Base-by-base conservation (phyloP, 2,888 invertebrate species). In the Drosophila meridiana region DNA sequence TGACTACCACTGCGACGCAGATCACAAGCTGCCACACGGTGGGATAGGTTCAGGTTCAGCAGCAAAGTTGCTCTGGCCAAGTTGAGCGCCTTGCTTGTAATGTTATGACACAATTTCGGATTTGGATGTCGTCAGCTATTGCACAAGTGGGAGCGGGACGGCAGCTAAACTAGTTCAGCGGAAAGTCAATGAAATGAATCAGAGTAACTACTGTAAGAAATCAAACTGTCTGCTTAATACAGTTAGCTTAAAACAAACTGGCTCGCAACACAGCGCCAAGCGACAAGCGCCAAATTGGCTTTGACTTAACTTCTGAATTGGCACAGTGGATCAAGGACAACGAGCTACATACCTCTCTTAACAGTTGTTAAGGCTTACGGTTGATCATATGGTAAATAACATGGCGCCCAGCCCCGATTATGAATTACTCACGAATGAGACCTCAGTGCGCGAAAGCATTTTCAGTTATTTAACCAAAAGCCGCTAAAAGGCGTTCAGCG, bases 11-110 rank as follows among this genome's bases (percentile, higher is more conserved):
- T 47, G 28, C 47, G 2, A 30, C 52, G 45, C 70, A 47, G 55
- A 70, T 71, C 73, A 52, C 80, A 56, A 47, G 61, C 58, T 28
- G 57, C 53, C 53, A 55, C 64, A 65, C 64, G 61, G 87, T 83
- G 83, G 87, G 89, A 84, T 89, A 83, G 83, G 83, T 89, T 89
- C 83, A 87, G 89, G 83, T 89, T 83, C 87, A 86, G 30, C 42
- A 53, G 30, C 36, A 69, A 73, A 67, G 40, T 69, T 59, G 69
- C 62, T 69, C 79, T 14, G 40, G 61, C 78, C 78, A 78, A 80
- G 68, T 80, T 78, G 69, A 69, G 78, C 77, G 70, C 68, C 83
- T 73, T 72, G 87, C 75, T 87, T 83, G 60, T 76, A 82, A 69
- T 89, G 87, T 82, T 89, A 83, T 83, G 89, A 83, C 83, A 83